Evolutionary conservation across 2,113 vertebrate species (phyloP).

Genomic region (Pterocles gutturalis): DNA sequence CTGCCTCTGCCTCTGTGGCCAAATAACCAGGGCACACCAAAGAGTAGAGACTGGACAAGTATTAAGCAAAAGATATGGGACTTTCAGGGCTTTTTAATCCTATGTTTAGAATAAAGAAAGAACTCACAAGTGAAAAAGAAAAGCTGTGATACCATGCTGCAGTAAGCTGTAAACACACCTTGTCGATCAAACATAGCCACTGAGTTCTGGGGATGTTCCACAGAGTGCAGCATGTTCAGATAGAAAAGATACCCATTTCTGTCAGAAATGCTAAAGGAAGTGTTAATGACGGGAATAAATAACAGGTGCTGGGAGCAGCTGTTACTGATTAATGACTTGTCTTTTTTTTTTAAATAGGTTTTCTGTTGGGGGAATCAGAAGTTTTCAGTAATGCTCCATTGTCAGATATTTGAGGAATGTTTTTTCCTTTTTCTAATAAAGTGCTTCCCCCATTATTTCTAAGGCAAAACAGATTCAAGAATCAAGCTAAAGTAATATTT

Average conservation of each 20-base stretch:
- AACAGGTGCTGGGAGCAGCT: constrained; percentile 81
- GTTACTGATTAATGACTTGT: constrained; percentile 61
- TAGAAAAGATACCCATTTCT: constrained; percentile 43
- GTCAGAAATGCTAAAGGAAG: constrained; percentile 63
- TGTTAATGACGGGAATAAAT: constrained; percentile 46
- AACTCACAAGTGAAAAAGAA: neutral
- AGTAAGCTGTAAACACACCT: neutral
- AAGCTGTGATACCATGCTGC: neutral
- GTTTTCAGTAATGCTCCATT: constrained; percentile 32
- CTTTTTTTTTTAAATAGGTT: constrained; percentile 62
- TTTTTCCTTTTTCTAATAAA: constrained; percentile 7
- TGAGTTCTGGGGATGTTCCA: constrained; percentile 1
- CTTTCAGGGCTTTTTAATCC: neutral
- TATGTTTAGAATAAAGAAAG: neutral
- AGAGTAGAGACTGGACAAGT: neutral
- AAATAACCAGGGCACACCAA: neutral
- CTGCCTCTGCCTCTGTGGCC: neutral
- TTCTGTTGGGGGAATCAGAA: constrained; percentile 65
- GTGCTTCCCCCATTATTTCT: neutral
- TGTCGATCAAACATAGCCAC: neutral
- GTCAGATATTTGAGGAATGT: constrained; percentile 34
- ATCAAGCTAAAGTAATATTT: constrained; percentile 23
- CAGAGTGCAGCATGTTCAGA: neutral
- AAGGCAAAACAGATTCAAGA: neutral
- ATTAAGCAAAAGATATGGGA: neutral